A percentile compares a stretch with the other conserved stretches of the same genome.
Evolutionary conservation across 2,113 vertebrate genomes (phyloP).

Genomic region (Vidua chalybeata): DNA sequence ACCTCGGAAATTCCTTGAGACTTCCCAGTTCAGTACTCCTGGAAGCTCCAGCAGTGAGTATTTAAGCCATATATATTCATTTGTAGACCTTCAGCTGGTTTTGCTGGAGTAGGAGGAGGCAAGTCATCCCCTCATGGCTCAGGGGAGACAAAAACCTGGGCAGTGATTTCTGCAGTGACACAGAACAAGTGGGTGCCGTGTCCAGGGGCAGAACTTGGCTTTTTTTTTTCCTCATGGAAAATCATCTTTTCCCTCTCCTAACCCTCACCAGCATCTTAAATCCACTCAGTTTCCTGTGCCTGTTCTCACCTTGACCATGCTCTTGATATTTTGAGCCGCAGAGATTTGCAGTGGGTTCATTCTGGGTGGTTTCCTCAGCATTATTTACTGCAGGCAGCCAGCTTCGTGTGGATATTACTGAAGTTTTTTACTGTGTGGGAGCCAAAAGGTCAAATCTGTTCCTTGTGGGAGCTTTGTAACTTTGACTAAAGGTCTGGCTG

Average conservation of each 20-base stretch:
- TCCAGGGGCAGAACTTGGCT: not conserved
- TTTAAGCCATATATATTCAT: not conserved
- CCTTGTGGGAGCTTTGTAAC: not conserved
- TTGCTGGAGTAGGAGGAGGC: not conserved
- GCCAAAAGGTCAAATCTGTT: not conserved
- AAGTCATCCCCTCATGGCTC: not conserved
- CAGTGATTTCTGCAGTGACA: not conserved
- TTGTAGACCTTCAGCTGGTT: not conserved
- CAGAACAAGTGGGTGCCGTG: not conserved
- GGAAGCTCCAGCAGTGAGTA: conserved; percentile 81
- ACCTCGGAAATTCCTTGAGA: conserved; percentile 89
- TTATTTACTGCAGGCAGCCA: not conserved
- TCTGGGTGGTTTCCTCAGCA: not conserved
- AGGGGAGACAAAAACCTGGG: not conserved
- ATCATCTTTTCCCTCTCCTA: not conserved
- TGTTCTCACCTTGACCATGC: not conserved
- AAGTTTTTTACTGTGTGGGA: not conserved
- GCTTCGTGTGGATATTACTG: not conserved
- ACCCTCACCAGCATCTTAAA: not conserved
- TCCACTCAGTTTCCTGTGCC: not conserved
- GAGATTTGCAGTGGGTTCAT: not conserved
- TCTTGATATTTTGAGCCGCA: not conserved
- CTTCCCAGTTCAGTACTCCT: conserved; percentile 85
- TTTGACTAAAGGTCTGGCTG: not conserved
- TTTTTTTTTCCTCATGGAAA: not conserved